Percentiles rank a stretch among this genome's conserved stretches.
phyloP scores from a whole-genome alignment of 2,797 vertebrate genomes.

The Eulemur albifrons region DNA sequence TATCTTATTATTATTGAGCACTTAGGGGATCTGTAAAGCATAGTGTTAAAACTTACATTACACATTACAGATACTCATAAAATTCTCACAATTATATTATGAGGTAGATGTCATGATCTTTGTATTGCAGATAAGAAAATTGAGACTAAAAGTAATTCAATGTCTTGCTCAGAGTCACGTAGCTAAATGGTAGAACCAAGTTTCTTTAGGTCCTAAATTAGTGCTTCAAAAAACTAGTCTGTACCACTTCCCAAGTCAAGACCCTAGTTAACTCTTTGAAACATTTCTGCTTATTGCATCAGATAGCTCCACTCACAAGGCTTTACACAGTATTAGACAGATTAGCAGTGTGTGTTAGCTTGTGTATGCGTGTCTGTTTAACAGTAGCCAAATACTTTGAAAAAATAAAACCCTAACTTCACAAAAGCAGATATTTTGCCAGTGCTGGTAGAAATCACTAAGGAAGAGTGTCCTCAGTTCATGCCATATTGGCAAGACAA shows the following conservation, averaged over 20 bases:
- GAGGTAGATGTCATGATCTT: not conserved
- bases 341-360: not conserved
- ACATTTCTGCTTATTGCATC: not conserved
- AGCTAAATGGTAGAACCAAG: not conserved
- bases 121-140: slow-evolving; percentile 46
- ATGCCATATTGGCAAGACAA: slow-evolving; percentile 16
- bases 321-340: not conserved
- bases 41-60: slow-evolving; percentile 2
- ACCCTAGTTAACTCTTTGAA: not conserved
- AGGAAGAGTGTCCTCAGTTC: slow-evolving; percentile 30
- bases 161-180: not conserved
- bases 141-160: slow-evolving; percentile 37
- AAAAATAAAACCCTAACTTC: not conserved
- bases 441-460: slow-evolving; percentile 28
- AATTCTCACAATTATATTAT: slow-evolving; percentile 43
- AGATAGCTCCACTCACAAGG: not conserved
- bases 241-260: slow-evolving; percentile 15
- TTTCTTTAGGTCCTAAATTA: not conserved
- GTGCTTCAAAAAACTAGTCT: not conserved
- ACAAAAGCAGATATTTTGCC: not conserved
- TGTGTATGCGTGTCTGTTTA: not conserved
- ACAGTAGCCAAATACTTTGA: not conserved
- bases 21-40: slow-evolving; percentile 21
- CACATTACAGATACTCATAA: slow-evolving; percentile 42
- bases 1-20: slow-evolving; percentile 24